Base-by-base conservation (phyloP, 1,140 invertebrate genomes). In the Drosophila hydei region DNA sequence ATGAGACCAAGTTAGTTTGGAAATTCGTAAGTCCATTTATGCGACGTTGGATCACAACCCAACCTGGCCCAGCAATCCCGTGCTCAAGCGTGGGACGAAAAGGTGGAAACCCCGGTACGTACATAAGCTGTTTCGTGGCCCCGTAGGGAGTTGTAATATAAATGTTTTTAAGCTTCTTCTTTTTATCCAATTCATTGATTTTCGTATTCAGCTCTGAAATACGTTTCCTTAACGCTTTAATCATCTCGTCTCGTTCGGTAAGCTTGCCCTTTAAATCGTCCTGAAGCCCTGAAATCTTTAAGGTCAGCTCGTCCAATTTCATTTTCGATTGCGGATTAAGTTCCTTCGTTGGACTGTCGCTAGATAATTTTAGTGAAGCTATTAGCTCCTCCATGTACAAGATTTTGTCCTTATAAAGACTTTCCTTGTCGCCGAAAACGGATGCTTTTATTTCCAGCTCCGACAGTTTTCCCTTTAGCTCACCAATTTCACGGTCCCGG, bases 11-110 rank as follows among this genome's bases (percentile, higher is more conserved):
- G 8, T 12, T 47, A 4, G 5, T 50, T 4, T 56, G 5, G 9
- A 65, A 65, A 2, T 40, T 33, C 6, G 11, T 19, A 1, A 5
- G 47, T 1, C 62, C 62, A 48, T 65, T 8, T 16, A 56, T 16
- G 2, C 62, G 27, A 42, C 47, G 62, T n/a, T 65, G 62, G 11
- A 56, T 65, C 5, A 65, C 51, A 19, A 40, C 23, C 62, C 62
- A 65, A 12, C 42, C 52, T 11, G 63, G 43, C 11, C 63, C 63
- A 27, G 23, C 47, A 19, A 61, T 61, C 8, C n/a, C 23, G 30
- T 56, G 8, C 7, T 61, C 33, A 16, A 64, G 25, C 12, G 47
- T 45, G n/a, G 33, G 19, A 30, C 18, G 45, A 18, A 61, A 60
- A 0, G 30, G 8, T 5, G 14, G n/a, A 4, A 48, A 21, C 7